Evolutionary conservation across 1,140 invertebrate genomes (phyloP).

Genomic region (Centruroides sculpturatus): DNA sequence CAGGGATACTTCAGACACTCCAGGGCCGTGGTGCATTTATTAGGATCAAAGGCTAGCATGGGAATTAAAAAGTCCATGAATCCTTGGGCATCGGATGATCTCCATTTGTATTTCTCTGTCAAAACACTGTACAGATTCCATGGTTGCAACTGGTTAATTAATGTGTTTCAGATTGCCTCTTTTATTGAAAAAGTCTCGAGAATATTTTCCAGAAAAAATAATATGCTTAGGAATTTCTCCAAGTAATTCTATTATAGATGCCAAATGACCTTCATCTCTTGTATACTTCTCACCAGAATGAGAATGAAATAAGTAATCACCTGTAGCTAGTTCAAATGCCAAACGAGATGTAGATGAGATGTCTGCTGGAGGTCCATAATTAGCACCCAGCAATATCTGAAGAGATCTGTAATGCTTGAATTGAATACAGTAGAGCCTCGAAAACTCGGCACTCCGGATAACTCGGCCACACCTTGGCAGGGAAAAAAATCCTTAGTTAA

Average conservation of each 20-base stretch:
- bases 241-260: constrained; percentile 93
- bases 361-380: constrained; percentile 85
- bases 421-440: too few relatives aligned
- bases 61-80: constrained; percentile 85
- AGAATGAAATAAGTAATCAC: constrained; percentile 97
- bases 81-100: constrained; percentile 57
- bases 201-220: constrained; percentile 77
- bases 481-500: too few relatives aligned
- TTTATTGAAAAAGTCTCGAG: constrained; percentile 82
- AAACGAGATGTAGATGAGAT: constrained; percentile 98
- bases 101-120: constrained; percentile 91
- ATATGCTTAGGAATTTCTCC: constrained; percentile 85
- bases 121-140: constrained; percentile 84
- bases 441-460: too few relatives aligned
- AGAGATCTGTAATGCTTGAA: constrained; percentile 92
- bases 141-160: constrained; percentile 74
- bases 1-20: constrained; percentile 85
- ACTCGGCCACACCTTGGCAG: too few relatives aligned
- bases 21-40: constrained; percentile 72
- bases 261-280: constrained; percentile 94
- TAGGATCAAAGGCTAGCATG: constrained; percentile 87
- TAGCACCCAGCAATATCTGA: constrained; percentile 85
- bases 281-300: constrained; percentile 65
- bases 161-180: constrained; percentile 80
- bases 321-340: constrained; percentile 95